phyloP scores from a whole-genome alignment of 2,113 vertebrate genomes.

The Sinocyclocheilus anshuiensis region DNA sequence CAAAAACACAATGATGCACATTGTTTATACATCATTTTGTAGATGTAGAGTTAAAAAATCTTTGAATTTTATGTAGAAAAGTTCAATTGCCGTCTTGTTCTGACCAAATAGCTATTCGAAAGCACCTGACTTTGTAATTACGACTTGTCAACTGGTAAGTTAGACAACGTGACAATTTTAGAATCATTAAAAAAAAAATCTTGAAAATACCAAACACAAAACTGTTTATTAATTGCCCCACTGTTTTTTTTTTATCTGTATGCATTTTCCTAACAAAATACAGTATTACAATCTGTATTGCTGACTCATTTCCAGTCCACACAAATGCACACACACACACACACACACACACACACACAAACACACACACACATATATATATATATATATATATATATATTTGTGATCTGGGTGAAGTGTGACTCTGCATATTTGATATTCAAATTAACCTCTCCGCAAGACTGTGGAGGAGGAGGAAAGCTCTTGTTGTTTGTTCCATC shows the following conservation, averaged over 20 bases:
- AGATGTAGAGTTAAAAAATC: too few species aligned
- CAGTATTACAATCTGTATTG: neutral
- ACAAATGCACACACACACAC: neutral
- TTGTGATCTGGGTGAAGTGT: conserved; percentile 5
- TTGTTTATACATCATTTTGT: too few species aligned
- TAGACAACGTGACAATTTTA: neutral
- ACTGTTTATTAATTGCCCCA: neutral
- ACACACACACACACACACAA: neutral
- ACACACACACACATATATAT: too few species aligned
- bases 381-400: too few species aligned
- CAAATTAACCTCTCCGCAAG: conserved; percentile 3
- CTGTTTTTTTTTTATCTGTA: neutral
- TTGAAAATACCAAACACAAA: neutral
- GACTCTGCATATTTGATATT: conserved; percentile 35
- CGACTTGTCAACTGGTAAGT: neutral
- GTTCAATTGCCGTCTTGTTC: too few species aligned
- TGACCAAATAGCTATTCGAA: too few species aligned
- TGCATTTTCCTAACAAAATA: neutral
- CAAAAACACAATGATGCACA: too few species aligned
- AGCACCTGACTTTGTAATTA: too few species aligned
- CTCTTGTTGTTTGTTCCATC: conserved; percentile 21
- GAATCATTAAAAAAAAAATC: neutral
- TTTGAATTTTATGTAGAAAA: too few species aligned
- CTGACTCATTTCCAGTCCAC: neutral
- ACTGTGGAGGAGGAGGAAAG: neutral